Percentiles rank a stretch among this genome's conserved stretches.
phyloP scores from a whole-genome alignment of 2,888 invertebrate species.

The Lasioglossum calceatum region DNA sequence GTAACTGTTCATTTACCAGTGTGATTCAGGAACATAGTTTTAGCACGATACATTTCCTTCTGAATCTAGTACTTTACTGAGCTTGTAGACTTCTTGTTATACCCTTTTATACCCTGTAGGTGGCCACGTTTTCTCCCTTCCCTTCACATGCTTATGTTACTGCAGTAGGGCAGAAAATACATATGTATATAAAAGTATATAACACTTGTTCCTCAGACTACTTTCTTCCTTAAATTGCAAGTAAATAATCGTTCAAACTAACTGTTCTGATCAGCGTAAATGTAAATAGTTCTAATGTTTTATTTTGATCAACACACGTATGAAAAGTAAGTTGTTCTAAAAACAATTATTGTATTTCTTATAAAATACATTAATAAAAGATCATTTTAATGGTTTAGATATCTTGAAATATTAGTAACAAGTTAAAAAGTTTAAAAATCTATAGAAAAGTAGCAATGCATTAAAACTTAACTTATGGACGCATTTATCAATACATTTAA shows the following conservation, averaged over 20 bases:
- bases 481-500: not conserved
- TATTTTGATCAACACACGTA: not conserved
- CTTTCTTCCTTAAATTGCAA: not conserved
- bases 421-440: not conserved
- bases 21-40: conserved; percentile 53
- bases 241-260: not conserved
- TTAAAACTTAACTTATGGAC: not conserved
- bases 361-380: not conserved
- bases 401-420: not conserved
- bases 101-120: conserved; percentile 75
- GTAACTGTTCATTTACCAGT: conserved; percentile 62
- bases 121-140: conserved; percentile 69
- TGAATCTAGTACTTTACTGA: conserved; percentile 64
- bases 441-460: not conserved
- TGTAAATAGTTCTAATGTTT: not conserved
- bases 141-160: conserved; percentile 33
- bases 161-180: conserved; percentile 28
- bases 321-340: not conserved
- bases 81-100: conserved; percentile 51
- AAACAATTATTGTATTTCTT: not conserved
- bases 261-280: not conserved
- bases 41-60: conserved; percentile 63
- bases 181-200: conserved; percentile 15
- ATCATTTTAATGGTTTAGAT: not conserved
- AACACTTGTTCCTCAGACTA: not conserved